Conservation (phyloP, 2,888 invertebrate genomes). For the Philopedon plagiatum region DNA sequence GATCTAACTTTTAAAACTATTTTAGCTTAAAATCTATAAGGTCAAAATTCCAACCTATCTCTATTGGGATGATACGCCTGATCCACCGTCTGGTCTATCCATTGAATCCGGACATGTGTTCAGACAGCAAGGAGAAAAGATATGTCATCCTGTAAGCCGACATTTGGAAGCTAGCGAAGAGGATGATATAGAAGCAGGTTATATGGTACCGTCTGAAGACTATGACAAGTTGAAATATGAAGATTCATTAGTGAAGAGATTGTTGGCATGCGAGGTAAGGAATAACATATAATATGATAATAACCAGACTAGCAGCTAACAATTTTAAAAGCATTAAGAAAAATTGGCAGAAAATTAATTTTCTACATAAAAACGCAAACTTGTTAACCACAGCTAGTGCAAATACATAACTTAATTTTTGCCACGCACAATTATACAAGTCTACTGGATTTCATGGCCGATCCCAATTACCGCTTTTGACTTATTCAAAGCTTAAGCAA, state of each 20-base stretch:
- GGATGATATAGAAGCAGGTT: conserved; percentile 71
- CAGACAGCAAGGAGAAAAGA: conserved; percentile 64
- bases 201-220: conserved; percentile 74
- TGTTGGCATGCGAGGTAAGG: conserved; percentile 74
- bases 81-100: conserved; percentile 66
- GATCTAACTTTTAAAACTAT: too few relatives aligned
- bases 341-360: too few relatives aligned
- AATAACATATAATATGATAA: too few relatives aligned
- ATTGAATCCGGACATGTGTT: conserved; percentile 69
- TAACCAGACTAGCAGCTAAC: neutral
- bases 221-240: conserved; percentile 76
- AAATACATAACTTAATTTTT: too few relatives aligned
- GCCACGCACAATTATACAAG: too few relatives aligned
- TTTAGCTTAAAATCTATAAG: conserved; percentile 65
- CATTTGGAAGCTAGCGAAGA: conserved; percentile 51
- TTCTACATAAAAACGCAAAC: too few relatives aligned
- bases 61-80: conserved; percentile 67
- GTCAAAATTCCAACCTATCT: conserved; percentile 65
- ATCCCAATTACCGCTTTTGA: too few relatives aligned
- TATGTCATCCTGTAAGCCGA: conserved; percentile 65
- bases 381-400: too few relatives aligned
- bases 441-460: too few relatives aligned
- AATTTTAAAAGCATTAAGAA: neutral
- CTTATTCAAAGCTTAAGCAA: too few relatives aligned
- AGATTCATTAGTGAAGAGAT: conserved; percentile 73